Evolutionary conservation across 2,888 invertebrate species (phyloP).

Genomic region (Ceriagrion tenellum): DNA sequence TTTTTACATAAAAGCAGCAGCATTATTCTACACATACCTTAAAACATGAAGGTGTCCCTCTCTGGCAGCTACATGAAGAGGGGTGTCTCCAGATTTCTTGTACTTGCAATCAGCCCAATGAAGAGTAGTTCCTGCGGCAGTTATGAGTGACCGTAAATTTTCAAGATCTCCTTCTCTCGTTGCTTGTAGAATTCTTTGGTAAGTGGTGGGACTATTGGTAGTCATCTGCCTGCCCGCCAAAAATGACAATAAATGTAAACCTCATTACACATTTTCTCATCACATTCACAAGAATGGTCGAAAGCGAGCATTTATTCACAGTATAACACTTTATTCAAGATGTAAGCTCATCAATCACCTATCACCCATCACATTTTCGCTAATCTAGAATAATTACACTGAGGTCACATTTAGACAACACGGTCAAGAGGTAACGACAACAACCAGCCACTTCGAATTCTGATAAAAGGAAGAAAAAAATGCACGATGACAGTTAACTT

Average conservation of each 20-base stretch:
- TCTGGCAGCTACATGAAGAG: constrained; percentile 81
- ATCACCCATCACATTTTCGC: no score
- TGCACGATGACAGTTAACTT: neutral
- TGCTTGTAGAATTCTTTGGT: constrained; percentile 63
- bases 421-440: neutral
- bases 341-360: no score
- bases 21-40: constrained; percentile 74
- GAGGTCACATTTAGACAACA: neutral
- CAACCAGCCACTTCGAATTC: neutral
- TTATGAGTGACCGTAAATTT: constrained; percentile 47
- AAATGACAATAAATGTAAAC: neutral
- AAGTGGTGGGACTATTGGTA: constrained; percentile 60
- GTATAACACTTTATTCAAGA: neutral
- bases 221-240: constrained; percentile 49
- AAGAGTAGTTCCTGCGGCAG: constrained; percentile 49
- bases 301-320: neutral
- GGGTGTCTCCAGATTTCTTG: constrained; percentile 76
- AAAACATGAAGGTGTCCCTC: constrained; percentile 78
- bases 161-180: constrained; percentile 64
- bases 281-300: neutral
- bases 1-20: neutral
- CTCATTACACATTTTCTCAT: neutral
- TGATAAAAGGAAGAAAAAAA: neutral
- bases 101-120: constrained; percentile 63
- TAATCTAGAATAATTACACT: neutral